Percentiles rank a stretch among this genome's conserved stretches.
Conservation (phyloP, 2,888 invertebrate genomes). For the Cantharis rufa region DNA sequence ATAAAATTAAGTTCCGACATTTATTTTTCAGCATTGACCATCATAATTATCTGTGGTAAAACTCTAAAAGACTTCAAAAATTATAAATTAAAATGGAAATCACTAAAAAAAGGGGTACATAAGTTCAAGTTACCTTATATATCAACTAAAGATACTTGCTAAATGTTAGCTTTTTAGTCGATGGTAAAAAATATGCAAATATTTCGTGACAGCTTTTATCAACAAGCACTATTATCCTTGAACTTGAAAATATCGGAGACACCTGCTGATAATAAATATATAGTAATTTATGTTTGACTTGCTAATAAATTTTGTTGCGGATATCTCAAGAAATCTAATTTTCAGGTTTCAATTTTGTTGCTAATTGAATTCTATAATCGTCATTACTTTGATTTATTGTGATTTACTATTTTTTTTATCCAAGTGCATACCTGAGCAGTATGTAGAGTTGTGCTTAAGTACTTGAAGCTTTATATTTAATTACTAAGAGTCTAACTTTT, state of each 20-base stretch:
- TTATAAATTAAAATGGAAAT: too few relatives aligned
- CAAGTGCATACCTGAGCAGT: neutral
- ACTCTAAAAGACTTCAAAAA: too few relatives aligned
- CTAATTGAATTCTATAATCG: neutral
- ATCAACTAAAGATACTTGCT: neutral
- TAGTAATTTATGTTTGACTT: constrained; percentile 15
- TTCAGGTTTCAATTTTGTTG: neutral
- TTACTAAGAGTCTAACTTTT: too few relatives aligned
- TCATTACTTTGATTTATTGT: neutral
- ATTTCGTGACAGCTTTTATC: constrained; percentile 18
- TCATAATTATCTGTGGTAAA: too few relatives aligned
- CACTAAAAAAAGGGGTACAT: neutral
- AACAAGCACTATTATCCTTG: constrained; percentile 22
- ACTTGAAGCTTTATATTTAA: neutral
- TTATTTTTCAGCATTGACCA: too few relatives aligned
- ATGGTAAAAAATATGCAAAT: constrained; percentile 5
- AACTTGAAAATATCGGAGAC: constrained; percentile 21
- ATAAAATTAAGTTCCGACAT: too few relatives aligned
- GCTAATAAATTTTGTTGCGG: constrained; percentile 14
- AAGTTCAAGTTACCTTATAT: neutral
- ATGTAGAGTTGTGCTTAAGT: neutral
- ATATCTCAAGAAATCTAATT: neutral
- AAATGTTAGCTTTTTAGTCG: neutral
- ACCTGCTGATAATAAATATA: constrained; percentile 23
- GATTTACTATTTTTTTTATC: neutral